These are phyloP conservation scores for Etheostoma spectabile DNA, from an alignment of 2,113 vertebrate genomes.

Conservation along the genomic window DNA sequence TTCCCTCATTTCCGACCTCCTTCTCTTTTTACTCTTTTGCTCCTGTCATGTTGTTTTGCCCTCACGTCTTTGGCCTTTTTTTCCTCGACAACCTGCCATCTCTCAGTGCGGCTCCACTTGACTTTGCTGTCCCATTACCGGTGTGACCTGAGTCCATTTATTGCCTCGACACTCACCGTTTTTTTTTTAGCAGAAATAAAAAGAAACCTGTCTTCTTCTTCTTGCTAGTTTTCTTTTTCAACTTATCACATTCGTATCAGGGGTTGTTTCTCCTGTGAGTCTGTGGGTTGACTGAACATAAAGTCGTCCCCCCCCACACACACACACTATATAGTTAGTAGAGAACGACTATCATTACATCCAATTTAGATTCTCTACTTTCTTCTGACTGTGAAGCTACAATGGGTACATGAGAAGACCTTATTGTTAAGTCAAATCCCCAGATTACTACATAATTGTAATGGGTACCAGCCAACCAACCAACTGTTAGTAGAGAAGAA, in stretches of 20 bases:
- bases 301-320: neutral
- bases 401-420: slow-evolving; percentile 42
- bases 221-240: slow-evolving; percentile 23
- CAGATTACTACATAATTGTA: slow-evolving; percentile 72
- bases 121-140: slow-evolving; percentile 68
- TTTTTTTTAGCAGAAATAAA: slow-evolving; percentile 49
- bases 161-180: slow-evolving; percentile 42
- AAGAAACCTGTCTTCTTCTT: slow-evolving; percentile 21
- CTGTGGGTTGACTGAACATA: slow-evolving; percentile 46
- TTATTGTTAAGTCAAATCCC: slow-evolving; percentile 64
- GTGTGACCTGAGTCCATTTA: slow-evolving; percentile 70
- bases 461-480: slow-evolving; percentile 64
- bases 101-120: slow-evolving; percentile 59
- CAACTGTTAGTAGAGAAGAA: slow-evolving; percentile 60
- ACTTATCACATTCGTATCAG: slow-evolving; percentile 33
- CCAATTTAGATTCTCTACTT: slow-evolving; percentile 53
- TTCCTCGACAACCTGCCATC: slow-evolving; percentile 51
- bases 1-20: neutral
- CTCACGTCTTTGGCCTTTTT: slow-evolving; percentile 29
- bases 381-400: slow-evolving; percentile 55
- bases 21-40: slow-evolving; percentile 12
- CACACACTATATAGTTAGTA: slow-evolving; percentile 19
- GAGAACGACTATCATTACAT: slow-evolving; percentile 58
- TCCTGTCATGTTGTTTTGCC: slow-evolving; percentile 38
- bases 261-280: slow-evolving; percentile 21